Conservation (phyloP, 2,797 vertebrate species). For the Carapus acus region DNA sequence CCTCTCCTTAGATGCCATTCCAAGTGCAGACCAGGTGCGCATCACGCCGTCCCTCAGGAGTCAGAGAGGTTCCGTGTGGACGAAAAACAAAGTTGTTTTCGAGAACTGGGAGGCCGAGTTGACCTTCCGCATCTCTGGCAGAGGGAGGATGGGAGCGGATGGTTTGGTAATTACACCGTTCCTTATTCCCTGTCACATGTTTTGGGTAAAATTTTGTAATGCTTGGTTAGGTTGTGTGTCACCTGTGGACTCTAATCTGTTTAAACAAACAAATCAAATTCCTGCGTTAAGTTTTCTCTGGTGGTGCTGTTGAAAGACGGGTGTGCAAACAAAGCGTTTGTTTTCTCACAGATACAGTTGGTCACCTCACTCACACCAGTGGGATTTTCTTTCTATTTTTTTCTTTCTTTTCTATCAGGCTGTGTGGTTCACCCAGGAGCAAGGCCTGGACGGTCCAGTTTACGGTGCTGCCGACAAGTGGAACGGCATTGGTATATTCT, state of each 20-base stretch:
- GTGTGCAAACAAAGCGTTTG: too few relatives aligned
- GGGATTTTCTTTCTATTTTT: too few relatives aligned
- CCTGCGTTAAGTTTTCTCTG: too few relatives aligned
- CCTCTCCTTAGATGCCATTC: constrained; percentile 85
- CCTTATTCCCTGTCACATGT: not conserved
- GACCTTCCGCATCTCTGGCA: constrained; percentile 90
- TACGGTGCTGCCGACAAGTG: constrained; percentile 90
- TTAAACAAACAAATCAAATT: too few relatives aligned
- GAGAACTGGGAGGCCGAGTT: constrained; percentile 90
- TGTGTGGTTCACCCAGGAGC: constrained; percentile 84
- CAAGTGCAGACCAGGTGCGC: constrained; percentile 91
- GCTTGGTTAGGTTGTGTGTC: too few relatives aligned
- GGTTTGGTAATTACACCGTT: constrained; percentile 78
- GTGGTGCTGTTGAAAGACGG: too few relatives aligned
- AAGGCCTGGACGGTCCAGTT: constrained; percentile 91
- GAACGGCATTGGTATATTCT: constrained; percentile 94
- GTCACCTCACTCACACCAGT: too few relatives aligned
- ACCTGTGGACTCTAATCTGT: too few relatives aligned
- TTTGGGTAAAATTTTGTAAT: not conserved
- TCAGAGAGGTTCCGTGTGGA: constrained; percentile 91
- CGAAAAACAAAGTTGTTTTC: constrained; percentile 81
- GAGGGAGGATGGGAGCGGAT: constrained; percentile 91
- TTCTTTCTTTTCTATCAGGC: constrained; percentile 68
- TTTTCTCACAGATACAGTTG: too few relatives aligned
- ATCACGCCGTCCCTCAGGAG: constrained; percentile 93